Conservation (phyloP, 2,888 invertebrate genomes). For the Corythucha ciliata region DNA sequence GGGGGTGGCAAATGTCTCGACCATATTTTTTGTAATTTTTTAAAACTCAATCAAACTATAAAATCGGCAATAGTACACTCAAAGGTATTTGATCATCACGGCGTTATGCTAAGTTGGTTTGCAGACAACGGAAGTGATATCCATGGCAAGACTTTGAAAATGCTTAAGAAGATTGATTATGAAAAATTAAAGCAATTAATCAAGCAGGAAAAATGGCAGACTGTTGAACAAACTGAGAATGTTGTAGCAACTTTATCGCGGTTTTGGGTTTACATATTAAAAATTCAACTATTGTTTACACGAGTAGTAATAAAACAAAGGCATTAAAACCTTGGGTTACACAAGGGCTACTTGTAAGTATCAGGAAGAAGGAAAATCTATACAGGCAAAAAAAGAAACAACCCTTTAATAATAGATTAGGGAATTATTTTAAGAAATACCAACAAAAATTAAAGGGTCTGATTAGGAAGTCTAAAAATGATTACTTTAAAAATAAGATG, state of each 20-base stretch:
- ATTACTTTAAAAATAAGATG: constrained; percentile 10
- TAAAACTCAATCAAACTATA: not conserved
- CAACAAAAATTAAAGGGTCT: constrained; percentile 3
- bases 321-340: not conserved
- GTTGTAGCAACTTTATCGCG: not conserved
- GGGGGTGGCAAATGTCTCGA: constrained; percentile 1
- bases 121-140: too few relatives aligned
- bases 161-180: not conserved
- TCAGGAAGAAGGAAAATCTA: constrained; percentile 2
- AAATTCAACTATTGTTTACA: not conserved
- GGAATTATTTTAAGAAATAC: not conserved
- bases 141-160: too few relatives aligned
- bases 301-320: not conserved
- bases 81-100: not conserved
- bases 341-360: not conserved
- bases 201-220: not conserved
- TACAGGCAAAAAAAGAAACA: not conserved
- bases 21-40: not conserved
- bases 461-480: constrained; percentile 3
- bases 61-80: not conserved
- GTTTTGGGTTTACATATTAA: not conserved
- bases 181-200: not conserved
- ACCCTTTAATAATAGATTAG: not conserved
- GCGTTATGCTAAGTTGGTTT: not conserved
- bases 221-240: not conserved